Percentiles rank a stretch among this genome's conserved stretches.
These are phyloP conservation scores for Dioctria linearis DNA, from an alignment of 2,888 invertebrate genomes.

Conservation along the genomic window DNA sequence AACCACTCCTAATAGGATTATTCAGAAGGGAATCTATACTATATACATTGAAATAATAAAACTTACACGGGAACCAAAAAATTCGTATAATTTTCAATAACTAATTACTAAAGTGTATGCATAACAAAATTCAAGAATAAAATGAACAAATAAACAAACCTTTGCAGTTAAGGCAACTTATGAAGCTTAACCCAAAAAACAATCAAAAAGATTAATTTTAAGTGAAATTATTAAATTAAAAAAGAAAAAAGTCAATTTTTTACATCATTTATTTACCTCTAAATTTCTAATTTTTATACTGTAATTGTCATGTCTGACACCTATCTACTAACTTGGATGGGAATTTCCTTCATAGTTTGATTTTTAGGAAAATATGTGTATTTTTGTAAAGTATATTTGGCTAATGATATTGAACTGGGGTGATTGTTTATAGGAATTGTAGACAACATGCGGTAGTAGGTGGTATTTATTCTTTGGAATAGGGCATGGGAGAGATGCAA, in stretches of 20 bases:
- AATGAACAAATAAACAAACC: not conserved
- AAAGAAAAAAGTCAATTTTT: conserved; percentile 25
- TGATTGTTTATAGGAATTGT: conserved; percentile 1
- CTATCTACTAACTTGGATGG: conserved; percentile 21
- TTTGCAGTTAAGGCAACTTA: conserved; percentile 48
- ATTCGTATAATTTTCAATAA: not conserved
- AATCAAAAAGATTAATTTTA: conserved; percentile 52
- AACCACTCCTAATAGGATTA: not conserved
- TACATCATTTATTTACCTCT: conserved; percentile 1
- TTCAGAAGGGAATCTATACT: no score
- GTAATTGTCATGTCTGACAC: conserved; percentile 22
- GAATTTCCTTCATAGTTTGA: conserved; percentile 9
- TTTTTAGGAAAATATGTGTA: conserved; percentile 31
- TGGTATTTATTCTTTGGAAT: no score
- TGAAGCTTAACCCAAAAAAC: conserved; percentile 57
- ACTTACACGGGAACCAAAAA: conserved; percentile 26
- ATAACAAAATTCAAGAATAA: conserved; percentile 6
- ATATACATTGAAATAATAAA: not conserved
- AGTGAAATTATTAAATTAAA: conserved; percentile 21
- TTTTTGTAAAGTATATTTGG: conserved; percentile 51
- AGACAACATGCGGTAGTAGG: no score
- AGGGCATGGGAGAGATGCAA: not conserved
- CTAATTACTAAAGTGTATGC: not conserved
- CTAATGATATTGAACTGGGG: conserved; percentile 24
- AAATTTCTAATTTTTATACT: conserved; percentile 46